Evolutionary conservation across 2,113 vertebrate species (phyloP).

Genomic region (Falco punctatus): DNA sequence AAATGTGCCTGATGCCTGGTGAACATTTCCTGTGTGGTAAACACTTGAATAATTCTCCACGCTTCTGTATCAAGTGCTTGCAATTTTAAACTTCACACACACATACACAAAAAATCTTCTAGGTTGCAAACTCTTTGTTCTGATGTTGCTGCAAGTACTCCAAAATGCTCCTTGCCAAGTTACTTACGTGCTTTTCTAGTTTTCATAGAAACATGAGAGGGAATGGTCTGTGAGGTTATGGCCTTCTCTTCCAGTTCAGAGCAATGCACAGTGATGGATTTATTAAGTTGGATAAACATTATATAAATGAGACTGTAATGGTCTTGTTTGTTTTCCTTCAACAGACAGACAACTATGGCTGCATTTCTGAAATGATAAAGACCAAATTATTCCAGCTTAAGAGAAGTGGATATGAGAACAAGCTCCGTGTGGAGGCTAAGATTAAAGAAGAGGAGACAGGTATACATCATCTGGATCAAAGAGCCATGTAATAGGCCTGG

Average conservation of each 20-base stretch:
- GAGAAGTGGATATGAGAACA: conserved; percentile 69
- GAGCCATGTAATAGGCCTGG: background rate
- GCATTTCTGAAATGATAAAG: conserved; percentile 67
- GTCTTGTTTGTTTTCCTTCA: background rate
- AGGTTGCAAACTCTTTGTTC: background rate
- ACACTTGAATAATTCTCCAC: background rate
- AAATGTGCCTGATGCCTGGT: background rate
- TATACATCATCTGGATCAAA: background rate
- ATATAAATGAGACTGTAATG: background rate
- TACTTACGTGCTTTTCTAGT: background rate
- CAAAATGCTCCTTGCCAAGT: background rate
- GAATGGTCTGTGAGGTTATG: background rate
- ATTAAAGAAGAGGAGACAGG: conserved; percentile 79
- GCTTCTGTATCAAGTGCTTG: background rate
- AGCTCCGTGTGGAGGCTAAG: conserved; percentile 65
- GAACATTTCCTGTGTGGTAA: background rate
- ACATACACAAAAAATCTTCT: background rate
- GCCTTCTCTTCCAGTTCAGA: background rate
- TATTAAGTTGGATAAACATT: background rate
- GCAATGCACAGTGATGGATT: background rate
- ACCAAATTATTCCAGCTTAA: conserved; percentile 78
- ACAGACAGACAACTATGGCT: conserved; percentile 74
- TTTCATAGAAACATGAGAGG: background rate
- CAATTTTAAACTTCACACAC: background rate
- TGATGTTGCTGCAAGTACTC: background rate